phyloP scores from a whole-genome alignment of 2,797 vertebrate species.

The Propithecus deckenii region DNA sequence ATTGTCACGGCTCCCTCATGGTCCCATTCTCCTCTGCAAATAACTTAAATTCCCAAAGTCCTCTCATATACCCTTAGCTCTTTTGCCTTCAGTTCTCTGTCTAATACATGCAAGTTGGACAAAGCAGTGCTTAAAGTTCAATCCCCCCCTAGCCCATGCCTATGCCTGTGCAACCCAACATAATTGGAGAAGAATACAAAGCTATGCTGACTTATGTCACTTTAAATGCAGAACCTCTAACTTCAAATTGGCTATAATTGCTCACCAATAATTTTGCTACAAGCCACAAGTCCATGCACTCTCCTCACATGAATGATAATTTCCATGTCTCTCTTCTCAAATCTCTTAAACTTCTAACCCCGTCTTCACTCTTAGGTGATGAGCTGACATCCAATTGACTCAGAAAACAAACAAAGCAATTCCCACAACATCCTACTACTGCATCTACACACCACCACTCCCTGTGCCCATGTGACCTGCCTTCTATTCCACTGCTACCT shows the following conservation, averaged over 20 bases:
- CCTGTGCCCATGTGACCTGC: background rate
- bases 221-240: background rate
- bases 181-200: background rate
- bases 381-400: background rate
- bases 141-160: background rate
- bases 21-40: background rate
- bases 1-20: background rate
- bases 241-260: background rate
- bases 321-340: background rate
- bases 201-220: background rate
- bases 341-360: background rate
- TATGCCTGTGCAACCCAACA: background rate
- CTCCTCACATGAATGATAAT: background rate
- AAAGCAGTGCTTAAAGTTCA: background rate
- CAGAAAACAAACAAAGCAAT: background rate
- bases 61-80: background rate
- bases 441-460: rapidly evolving
- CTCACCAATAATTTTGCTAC: background rate
- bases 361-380: background rate
- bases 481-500: background rate
- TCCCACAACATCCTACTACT: background rate
- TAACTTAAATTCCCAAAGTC: background rate
- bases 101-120: background rate
- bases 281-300: background rate
- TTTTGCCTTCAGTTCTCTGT: background rate